Evolutionary conservation across 92 coral and sea anemone species (phyloP), one percentile per base, ranked within the genome.

Genomic region (Meandrina meandrites): DNA sequence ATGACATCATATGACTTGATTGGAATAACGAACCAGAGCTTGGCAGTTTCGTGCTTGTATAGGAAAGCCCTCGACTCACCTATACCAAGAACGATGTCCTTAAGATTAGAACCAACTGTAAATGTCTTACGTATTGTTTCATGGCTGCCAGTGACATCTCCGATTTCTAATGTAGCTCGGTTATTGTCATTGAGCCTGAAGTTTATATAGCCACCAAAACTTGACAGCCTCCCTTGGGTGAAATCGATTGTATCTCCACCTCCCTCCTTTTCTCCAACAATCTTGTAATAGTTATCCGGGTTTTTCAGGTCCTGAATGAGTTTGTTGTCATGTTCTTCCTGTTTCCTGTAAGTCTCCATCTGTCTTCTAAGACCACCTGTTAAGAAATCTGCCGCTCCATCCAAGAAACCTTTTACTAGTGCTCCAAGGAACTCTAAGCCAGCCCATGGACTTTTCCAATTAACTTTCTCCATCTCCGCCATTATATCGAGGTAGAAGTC

Each of bases 401-500:
- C 93, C 9, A 79, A 13, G 35, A 87, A 3, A 9, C 93, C 93
- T 56, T 87, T 91, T 18, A 84, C 82, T 32, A 91, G 69, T 2
- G 93, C 91, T 60, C 86, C 93, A 54, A 91, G 42, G 56, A 91
- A 91, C 36, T 91, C 76, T 48, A 91, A 79, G 2, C 93, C 91
- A 45, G 91, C 90, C 93, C 88, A 91, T 6, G 93, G 93, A 70
- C 91, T 91, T 16, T 91, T 91, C 93, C 91, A 91, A 32, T 91
- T 91, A 10, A 91, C 89, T 58, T 91, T 91, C 24, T 91, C 89
- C 81, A 91, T 87, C 78, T 90, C 89, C 22, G n/a, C 82, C 92
- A 90, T 90, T 37, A 90, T 90, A 30, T 90, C 92, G 13, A 90
- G 50, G 77, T 90, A 90, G 60, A 90, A 90, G 47, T 90, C 92